A percentile compares a stretch with the other conserved stretches of the same genome.
These are phyloP conservation scores for Laticauda laticaudata DNA, from an alignment of 2,113 vertebrate genomes.

Conservation along the genomic window DNA sequence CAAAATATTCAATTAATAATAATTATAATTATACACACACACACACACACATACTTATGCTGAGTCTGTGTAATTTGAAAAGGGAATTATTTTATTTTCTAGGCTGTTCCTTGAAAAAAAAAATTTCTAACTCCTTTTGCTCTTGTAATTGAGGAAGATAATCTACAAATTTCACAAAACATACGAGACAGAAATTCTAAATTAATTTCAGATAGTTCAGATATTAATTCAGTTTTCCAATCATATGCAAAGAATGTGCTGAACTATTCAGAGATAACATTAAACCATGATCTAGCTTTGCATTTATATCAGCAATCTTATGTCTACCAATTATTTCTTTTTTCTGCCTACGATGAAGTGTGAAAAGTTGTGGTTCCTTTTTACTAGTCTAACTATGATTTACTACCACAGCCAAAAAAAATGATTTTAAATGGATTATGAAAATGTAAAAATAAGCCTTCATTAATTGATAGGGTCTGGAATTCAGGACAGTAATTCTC, in stretches of 20 bases:
- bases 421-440: not conserved
- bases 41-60: not conserved
- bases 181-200: not conserved
- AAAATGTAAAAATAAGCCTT: not conserved
- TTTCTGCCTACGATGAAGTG: not conserved
- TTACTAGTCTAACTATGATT: not conserved
- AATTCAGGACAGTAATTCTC: conserved; percentile 66
- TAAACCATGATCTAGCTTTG: not conserved
- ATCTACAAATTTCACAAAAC: not conserved
- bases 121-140: not conserved
- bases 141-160: not conserved
- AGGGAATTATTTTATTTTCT: not conserved
- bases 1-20: not conserved
- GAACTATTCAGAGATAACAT: not conserved
- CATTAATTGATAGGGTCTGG: conserved; percentile 23
- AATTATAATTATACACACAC: too few relatives aligned
- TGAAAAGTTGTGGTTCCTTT: not conserved
- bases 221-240: not conserved
- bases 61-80: not conserved
- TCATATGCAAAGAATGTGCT: not conserved
- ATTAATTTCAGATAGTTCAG: not conserved
- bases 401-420: not conserved
- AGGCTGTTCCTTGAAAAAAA: not conserved
- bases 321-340: not conserved
- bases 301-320: not conserved